Conservation (phyloP, 2,888 invertebrate genomes). For the Plagodis pulveraria region DNA sequence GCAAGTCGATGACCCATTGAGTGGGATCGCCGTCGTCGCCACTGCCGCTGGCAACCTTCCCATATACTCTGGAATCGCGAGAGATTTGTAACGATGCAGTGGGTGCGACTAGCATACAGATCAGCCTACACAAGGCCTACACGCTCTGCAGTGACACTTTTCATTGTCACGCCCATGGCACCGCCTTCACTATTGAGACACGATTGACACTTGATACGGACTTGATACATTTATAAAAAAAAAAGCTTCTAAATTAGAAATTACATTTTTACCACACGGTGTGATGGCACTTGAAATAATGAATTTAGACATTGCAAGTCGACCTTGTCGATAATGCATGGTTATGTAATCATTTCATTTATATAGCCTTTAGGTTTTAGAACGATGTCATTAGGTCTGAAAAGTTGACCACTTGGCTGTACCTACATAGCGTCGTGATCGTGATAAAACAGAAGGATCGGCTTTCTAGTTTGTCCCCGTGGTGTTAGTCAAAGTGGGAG, state of each 20-base stretch:
- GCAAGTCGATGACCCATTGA: slow-evolving; percentile 57
- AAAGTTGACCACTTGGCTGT: background rate
- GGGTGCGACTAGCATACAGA: slow-evolving; percentile 60
- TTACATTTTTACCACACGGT: no score
- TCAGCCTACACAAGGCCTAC: slow-evolving; percentile 59
- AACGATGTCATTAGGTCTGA: background rate
- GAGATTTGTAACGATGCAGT: slow-evolving; percentile 58
- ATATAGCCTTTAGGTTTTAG: background rate
- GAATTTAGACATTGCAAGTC: no score
- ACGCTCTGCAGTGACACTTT: slow-evolving; percentile 48
- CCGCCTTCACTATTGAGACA: slow-evolving; percentile 39
- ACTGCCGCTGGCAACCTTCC: slow-evolving; percentile 53
- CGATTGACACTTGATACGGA: slow-evolving; percentile 6
- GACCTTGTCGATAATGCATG: background rate
- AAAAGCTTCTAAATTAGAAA: no score
- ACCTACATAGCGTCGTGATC: background rate
- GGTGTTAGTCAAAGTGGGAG: slow-evolving; percentile 55
- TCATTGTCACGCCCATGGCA: slow-evolving; percentile 28
- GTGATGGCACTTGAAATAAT: no score
- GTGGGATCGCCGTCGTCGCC: slow-evolving; percentile 43
- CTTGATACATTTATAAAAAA: background rate
- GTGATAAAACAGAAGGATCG: slow-evolving; percentile 25
- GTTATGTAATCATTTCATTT: slow-evolving; percentile 6
- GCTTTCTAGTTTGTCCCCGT: slow-evolving; percentile 15
- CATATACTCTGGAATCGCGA: slow-evolving; percentile 61